phyloP scores from a whole-genome alignment of 2,888 invertebrate species.

The Theretra japonica region DNA sequence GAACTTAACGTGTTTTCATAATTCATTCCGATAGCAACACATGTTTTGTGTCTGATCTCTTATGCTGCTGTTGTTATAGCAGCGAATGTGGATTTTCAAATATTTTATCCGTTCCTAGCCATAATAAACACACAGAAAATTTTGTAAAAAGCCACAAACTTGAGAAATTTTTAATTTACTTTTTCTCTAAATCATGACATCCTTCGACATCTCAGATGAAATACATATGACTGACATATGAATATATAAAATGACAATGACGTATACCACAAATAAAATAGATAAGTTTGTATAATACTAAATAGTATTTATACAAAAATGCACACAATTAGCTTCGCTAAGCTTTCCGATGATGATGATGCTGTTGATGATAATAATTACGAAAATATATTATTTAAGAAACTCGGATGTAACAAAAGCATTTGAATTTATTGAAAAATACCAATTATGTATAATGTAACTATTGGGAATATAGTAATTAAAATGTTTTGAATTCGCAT shows the following conservation, averaged over 20 bases:
- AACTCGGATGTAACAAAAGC: no score
- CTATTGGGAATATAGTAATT: no score
- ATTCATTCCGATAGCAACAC: neutral
- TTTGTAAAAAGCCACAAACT: neutral
- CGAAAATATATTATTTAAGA: no score
- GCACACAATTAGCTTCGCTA: neutral
- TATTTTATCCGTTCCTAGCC: neutral
- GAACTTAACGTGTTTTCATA: neutral
- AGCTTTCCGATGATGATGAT: neutral
- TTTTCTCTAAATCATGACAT: neutral
- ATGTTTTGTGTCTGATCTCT: neutral
- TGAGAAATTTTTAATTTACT: slow-evolving; percentile 3
- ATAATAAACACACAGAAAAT: slow-evolving; percentile 15
- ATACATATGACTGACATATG: neutral
- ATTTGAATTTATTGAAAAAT: no score
- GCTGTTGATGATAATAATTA: no score
- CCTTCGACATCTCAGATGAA: neutral
- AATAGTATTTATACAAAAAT: no score
- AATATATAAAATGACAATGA: neutral
- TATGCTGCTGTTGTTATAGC: neutral
- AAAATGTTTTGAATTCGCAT: no score
- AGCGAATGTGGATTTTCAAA: no score
- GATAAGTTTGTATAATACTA: neutral
- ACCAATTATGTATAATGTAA: no score
- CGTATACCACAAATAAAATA: neutral